phyloP scores from a whole-genome alignment of 2,113 vertebrate genomes.

The Gadus macrocephalus region DNA sequence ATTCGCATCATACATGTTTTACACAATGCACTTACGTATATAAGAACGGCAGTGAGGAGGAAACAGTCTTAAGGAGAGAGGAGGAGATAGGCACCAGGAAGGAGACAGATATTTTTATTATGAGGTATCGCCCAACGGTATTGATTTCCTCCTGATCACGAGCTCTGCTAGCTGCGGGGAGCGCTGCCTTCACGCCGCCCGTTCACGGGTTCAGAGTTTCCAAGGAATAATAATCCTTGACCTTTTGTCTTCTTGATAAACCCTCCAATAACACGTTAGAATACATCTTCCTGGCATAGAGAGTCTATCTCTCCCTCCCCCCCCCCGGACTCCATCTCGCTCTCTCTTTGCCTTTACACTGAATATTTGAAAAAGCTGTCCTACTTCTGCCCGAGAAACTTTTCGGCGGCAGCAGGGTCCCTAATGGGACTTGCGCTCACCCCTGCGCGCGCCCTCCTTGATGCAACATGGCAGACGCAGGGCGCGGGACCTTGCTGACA shows the following conservation, averaged over 20 bases:
- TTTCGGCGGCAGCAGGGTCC: background rate
- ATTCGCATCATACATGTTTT: too few relatives aligned
- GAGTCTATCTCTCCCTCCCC: background rate
- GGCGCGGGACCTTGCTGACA: background rate
- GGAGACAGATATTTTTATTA: too few relatives aligned
- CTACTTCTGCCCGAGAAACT: background rate
- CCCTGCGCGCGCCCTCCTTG: background rate
- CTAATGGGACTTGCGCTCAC: background rate
- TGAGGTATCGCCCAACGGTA: background rate
- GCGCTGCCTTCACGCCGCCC: background rate
- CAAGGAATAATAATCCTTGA: too few relatives aligned
- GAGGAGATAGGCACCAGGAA: background rate
- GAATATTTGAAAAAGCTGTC: constrained; percentile 7
- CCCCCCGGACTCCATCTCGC: background rate
- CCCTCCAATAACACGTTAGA: too few relatives aligned
- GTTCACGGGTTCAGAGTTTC: background rate
- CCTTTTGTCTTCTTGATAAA: too few relatives aligned
- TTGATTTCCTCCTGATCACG: background rate
- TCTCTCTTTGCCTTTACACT: constrained; percentile 2
- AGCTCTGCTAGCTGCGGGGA: background rate
- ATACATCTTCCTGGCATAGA: too few relatives aligned
- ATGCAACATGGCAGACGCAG: background rate
- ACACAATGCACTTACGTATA: background rate
- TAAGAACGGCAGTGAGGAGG: background rate
- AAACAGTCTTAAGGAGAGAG: background rate